These are phyloP conservation scores for Didymodactylos carnosus DNA, from an alignment of 2,888 invertebrate species.

Conservation along the genomic window DNA sequence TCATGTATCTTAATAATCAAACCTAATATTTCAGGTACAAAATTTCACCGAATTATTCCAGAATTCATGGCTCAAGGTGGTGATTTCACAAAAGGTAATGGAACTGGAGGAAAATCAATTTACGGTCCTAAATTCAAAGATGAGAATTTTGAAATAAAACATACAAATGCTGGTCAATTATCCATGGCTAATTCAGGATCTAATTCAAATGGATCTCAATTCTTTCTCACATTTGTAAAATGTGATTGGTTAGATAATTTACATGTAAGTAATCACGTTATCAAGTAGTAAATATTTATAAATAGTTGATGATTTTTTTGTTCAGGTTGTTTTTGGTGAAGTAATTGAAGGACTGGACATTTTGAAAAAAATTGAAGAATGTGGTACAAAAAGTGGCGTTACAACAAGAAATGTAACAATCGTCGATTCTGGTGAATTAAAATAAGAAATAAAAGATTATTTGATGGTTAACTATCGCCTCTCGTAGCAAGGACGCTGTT, in stretches of 20 bases:
- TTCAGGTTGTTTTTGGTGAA: constrained; percentile 86
- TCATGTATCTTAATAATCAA: too few relatives aligned
- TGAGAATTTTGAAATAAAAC: constrained; percentile 14
- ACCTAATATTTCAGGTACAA: too few relatives aligned
- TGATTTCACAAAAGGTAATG: constrained; percentile 13
- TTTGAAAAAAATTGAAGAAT: constrained; percentile 57
- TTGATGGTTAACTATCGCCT: too few relatives aligned
- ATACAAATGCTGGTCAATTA: constrained; percentile 47
- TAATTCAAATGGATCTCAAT: constrained; percentile 89
- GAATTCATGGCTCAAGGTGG: constrained; percentile 15
- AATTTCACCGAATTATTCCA: constrained; percentile 13
- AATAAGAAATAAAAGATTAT: constrained; percentile 16
- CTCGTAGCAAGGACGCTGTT: too few relatives aligned
- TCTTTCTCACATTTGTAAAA: constrained; percentile 55
- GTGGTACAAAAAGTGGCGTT: constrained; percentile 28
- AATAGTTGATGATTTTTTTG: background rate
- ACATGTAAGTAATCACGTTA: constrained; percentile 11
- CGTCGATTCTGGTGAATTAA: constrained; percentile 28
- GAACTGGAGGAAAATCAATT: constrained; percentile 14
- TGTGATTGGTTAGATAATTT: constrained; percentile 44
- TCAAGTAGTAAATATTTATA: background rate
- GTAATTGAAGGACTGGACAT: constrained; percentile 80
- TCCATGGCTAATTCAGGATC: constrained; percentile 98
- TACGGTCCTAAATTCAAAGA: constrained; percentile 12
- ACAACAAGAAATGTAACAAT: constrained; percentile 28